Base-by-base conservation (phyloP, 1,140 invertebrate genomes). In the Listronotus oregonensis region DNA sequence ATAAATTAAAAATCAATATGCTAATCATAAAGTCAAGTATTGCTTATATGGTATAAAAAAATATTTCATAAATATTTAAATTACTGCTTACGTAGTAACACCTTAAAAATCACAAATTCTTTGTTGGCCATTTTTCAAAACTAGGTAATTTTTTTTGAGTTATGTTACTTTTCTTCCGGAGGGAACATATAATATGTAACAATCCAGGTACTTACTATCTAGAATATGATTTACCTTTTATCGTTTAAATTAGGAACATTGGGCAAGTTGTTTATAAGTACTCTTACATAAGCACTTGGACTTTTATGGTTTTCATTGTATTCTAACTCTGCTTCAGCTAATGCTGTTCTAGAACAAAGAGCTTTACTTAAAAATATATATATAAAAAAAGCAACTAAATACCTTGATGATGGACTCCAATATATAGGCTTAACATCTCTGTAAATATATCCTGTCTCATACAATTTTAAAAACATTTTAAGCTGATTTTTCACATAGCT, bases 241-340 rank as follows among this genome's bases (percentile, higher is more conserved):
- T 63, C 61, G 32, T 50, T 42, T 34, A 66, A 50, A 52, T 32
- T 39, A n/a, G 58, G 42, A 12, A 67, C 11, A 14, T 65, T 60
- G 10, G 71, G 67, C 27, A 70, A 49, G 27, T 68, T 37, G 34
- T 72, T 62, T 10, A 75, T 60, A 59, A 68, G 52, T n/a, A 74
- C 52, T 57, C 64, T 51, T 8, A 73, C 60, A 64, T 71, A 75
- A 37, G 60, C 66, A 66, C 68, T 86, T 59, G 83, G 87, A 74
- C 92, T 94, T 70, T 85, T 80, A 78, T 97, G 95, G 4, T 90
- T 81, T 9, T 84, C 74, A 71, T 96, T 91, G 77, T 99, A 99
- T 81, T 98, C 96, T 51, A 99, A 81, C 81, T 99, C 97, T 3
- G 97, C 90, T 84, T 99, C 97, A 11, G 97, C 97, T 72, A 99